Conservation (phyloP, 2,113 vertebrate species). For the Oplegnathus fasciatus region DNA sequence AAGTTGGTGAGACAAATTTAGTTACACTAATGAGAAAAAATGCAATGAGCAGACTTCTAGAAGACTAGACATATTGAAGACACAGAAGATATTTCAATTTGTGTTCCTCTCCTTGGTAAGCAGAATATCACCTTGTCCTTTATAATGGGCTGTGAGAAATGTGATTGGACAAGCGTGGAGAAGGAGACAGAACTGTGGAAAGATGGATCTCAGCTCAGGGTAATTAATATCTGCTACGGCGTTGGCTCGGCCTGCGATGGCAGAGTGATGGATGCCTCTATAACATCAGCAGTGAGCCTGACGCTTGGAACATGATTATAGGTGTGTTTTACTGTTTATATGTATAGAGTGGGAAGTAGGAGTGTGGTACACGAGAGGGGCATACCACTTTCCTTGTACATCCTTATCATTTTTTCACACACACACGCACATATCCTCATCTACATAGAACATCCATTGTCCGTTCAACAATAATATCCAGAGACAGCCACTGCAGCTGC, state of each 20-base stretch:
- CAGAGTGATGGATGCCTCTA: constrained; percentile 79
- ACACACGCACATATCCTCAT: neutral
- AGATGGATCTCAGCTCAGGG: constrained; percentile 66
- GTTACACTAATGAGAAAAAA: constrained; percentile 46
- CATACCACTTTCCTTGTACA: neutral
- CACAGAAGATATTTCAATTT: constrained; percentile 78
- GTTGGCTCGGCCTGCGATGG: constrained; percentile 54
- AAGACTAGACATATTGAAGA: constrained; percentile 43
- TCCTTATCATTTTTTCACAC: constrained; percentile 1
- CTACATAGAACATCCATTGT: neutral
- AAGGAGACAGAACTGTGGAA: constrained; percentile 69
- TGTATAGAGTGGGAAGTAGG: constrained; percentile 10
- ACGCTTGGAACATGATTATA: constrained; percentile 57
- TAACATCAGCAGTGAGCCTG: constrained; percentile 57
- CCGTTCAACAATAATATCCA: neutral
- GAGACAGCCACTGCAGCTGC: neutral
- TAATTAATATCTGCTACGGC: constrained; percentile 83
- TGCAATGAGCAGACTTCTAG: constrained; percentile 40
- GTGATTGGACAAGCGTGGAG: constrained; percentile 81
- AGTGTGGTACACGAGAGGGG: constrained; percentile 4
- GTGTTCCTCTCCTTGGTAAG: constrained; percentile 68
- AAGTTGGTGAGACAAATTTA: constrained; percentile 25
- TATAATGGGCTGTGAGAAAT: constrained; percentile 80
- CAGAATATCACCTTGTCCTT: constrained; percentile 77
- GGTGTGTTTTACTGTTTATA: constrained; percentile 56